Percentiles rank a stretch among this genome's conserved stretches.
Conservation (phyloP, 2,113 vertebrate genomes). For the Misgurnus mizolepis region DNA sequence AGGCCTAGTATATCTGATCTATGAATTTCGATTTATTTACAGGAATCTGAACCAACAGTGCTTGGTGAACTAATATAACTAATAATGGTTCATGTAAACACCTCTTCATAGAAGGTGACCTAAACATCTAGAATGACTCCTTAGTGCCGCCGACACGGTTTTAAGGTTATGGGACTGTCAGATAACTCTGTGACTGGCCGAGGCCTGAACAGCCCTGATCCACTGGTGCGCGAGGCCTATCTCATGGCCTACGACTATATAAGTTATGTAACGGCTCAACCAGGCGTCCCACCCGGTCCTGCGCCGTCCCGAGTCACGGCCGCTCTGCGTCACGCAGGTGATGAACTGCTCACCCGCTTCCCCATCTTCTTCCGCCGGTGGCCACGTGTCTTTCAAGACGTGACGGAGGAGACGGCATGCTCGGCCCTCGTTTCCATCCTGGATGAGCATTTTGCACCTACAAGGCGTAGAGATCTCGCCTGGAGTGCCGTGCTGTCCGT, state of each 20-base stretch:
- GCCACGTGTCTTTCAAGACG: constrained; percentile 75
- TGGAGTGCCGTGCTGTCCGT: constrained; percentile 76
- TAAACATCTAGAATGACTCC: not conserved
- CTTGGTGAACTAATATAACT: not conserved
- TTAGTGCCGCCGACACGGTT: not conserved
- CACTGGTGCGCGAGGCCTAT: constrained; percentile 71
- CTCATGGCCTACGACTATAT: constrained; percentile 73
- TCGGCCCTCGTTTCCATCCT: constrained; percentile 67
- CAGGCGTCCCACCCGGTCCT: constrained; percentile 45
- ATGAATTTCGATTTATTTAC: not conserved
- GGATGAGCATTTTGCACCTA: constrained; percentile 72
- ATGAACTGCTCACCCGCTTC: constrained; percentile 72
- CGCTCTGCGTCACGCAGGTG: constrained; percentile 70
- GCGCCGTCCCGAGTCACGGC: constrained; percentile 62
- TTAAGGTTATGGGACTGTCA: constrained; percentile 52
- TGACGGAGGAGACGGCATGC: constrained; percentile 68
- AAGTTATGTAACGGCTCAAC: constrained; percentile 67
- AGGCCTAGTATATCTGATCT: not conserved
- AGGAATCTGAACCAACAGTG: not conserved
- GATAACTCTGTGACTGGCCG: constrained; percentile 44
- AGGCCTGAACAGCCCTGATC: constrained; percentile 66
- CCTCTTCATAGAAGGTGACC: not conserved
- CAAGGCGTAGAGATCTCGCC: constrained; percentile 62
- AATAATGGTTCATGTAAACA: not conserved
- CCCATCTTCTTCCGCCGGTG: constrained; percentile 79